Conservation (phyloP, 2,797 vertebrate genomes). For the Rhabdophis nuchalis region DNA sequence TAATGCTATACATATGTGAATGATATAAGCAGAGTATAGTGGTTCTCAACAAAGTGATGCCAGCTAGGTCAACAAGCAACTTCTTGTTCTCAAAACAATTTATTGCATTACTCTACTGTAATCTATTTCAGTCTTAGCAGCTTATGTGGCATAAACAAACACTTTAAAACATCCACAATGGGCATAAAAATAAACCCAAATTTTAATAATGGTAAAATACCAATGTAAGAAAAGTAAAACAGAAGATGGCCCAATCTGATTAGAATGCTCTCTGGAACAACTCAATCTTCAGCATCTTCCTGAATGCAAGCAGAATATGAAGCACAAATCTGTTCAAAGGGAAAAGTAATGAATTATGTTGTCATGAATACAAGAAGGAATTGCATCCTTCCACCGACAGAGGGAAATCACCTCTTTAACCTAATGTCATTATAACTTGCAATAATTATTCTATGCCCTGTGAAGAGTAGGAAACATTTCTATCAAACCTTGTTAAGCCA, state of each 20-base stretch:
- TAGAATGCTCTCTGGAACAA: neutral
- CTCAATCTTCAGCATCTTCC: neutral
- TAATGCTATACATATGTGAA: neutral
- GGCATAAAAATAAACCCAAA: neutral
- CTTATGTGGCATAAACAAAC: neutral
- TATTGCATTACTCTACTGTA: neutral
- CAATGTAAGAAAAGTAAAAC: neutral
- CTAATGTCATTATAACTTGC: neutral
- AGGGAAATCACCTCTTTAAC: neutral
- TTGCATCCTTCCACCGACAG: neutral
- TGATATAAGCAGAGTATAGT: neutral
- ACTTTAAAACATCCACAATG: neutral
- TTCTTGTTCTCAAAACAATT: neutral
- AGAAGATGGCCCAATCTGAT: neutral
- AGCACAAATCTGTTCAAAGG: neutral
- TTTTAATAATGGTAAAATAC: neutral
- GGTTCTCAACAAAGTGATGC: neutral
- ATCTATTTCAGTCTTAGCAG: neutral
- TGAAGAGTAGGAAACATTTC: neutral
- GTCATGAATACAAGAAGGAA: neutral
- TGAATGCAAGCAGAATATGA: neutral
- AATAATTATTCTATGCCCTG: neutral
- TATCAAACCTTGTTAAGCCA: neutral
- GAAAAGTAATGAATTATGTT: neutral
- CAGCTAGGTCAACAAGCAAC: neutral